A percentile compares a stretch with the other conserved stretches of the same genome.
phyloP scores from a whole-genome alignment of 2,888 invertebrate genomes.

The Diarsia rubi region DNA sequence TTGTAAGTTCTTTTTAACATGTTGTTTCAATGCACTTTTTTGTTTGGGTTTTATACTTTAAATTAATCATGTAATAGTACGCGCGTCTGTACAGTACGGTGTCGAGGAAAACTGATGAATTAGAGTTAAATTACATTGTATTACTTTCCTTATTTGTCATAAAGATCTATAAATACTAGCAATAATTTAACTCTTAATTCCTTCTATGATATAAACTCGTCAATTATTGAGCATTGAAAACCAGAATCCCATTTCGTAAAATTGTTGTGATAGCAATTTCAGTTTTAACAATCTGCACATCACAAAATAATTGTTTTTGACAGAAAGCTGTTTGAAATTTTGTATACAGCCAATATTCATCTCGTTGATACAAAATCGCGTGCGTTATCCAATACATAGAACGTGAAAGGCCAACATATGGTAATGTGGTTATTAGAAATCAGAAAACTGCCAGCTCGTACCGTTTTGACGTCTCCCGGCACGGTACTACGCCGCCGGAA shows the following conservation, averaged over 20 bases:
- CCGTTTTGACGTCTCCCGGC: conserved; percentile 71
- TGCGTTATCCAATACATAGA: conserved; percentile 81
- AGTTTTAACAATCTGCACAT: neutral
- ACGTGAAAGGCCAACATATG: conserved; percentile 88
- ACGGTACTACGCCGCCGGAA: conserved; percentile 70
- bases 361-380: conserved; percentile 68
- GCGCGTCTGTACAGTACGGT: conserved; percentile 58
- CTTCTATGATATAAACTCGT: conserved; percentile 9
- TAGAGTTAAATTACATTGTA: conserved; percentile 25
- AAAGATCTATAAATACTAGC: conserved; percentile 38
- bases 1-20: conserved; percentile 18
- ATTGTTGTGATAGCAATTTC: conserved; percentile 8
- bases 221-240: neutral
- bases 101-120: conserved; percentile 77
- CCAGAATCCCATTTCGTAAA: conserved; percentile 2
- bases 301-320: neutral
- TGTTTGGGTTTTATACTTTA: conserved; percentile 12
- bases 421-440: conserved; percentile 87
- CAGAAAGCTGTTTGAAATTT: conserved; percentile 20
- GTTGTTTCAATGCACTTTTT: conserved; percentile 23
- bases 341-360: conserved; percentile 23
- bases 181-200: conserved; percentile 20
- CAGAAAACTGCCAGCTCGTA: conserved; percentile 77
- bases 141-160: conserved; percentile 64
- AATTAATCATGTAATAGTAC: conserved; percentile 20